Evolutionary conservation across 2,888 invertebrate species (phyloP), one percentile per base, ranked within the genome.

Genomic region (Neoitamus cyanurus): DNA sequence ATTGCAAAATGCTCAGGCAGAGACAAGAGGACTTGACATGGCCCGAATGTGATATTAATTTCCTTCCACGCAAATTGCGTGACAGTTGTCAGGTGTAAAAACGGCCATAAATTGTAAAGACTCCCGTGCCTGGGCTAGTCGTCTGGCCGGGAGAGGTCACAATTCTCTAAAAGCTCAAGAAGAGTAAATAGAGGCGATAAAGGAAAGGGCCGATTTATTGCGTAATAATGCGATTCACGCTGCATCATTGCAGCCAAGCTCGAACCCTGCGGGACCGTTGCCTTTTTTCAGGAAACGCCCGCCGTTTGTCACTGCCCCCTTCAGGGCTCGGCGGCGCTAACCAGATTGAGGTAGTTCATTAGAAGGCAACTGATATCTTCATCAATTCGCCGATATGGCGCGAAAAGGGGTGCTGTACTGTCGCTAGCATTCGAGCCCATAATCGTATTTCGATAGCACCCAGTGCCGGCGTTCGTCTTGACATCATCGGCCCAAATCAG

Each of bases 391-490:
- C 58, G 34, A 31, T 13, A 48, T 82, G 82, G 82, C 69, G 82
- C 68, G 68, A 82, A 69, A 82, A 82, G 82, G 82, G 82, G 82
- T 82, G 68, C 42, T 20, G 69, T 69, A 34, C 25, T 7, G 30
- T 7, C 30, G 68, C 69, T 82, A 37, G 15, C 25, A 69, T 69
- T 69, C 82, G 69, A 34, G 11, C 69, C 69, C 48, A 34, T 85
- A 85, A 85, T 84, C 84, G 80, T 34, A 69, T 83, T 85, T 82
- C 84, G 82, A 85, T 85, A 85, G 85, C 75, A 82, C 84, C 84
- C 85, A 75, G 69, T 75, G 80, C 73, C 80, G 58, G 72, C 36
- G 37, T 73, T 58, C 72, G 77, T 36, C 37, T 25, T 13, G 36
- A 69, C 36, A 68, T 9, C 58, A 69, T 9, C 58, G 36, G 69